Conservation (phyloP, 1,140 invertebrate species). For the Drosophila cardini region DNA sequence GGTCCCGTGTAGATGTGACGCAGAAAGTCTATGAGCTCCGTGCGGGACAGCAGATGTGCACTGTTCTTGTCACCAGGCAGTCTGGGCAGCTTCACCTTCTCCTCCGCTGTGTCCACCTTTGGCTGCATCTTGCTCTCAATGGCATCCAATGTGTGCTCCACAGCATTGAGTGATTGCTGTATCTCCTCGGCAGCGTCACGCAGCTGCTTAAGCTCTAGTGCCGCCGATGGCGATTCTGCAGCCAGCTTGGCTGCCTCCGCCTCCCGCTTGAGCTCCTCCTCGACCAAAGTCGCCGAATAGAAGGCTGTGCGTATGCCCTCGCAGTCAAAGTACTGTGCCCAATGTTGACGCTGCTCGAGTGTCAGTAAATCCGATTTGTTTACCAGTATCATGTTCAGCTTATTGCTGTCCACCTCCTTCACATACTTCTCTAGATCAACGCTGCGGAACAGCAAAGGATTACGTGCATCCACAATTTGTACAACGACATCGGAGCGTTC, state of each 20-base stretch:
- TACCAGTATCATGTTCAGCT: slow-evolving; percentile 94
- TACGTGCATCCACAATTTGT: slow-evolving; percentile 98
- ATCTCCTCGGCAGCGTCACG: slow-evolving; percentile 85
- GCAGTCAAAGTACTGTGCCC: slow-evolving; percentile 95
- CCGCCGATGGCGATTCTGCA: slow-evolving; percentile 46
- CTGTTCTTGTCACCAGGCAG: slow-evolving; percentile 83
- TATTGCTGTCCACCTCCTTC: slow-evolving; percentile 91
- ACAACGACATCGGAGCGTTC: slow-evolving; percentile 98
- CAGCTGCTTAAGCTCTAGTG: slow-evolving; percentile 66
- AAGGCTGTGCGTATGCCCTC: slow-evolving; percentile 90
- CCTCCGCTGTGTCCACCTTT: background rate
- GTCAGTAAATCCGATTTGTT: slow-evolving; percentile 99
- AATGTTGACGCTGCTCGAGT: slow-evolving; percentile 91
- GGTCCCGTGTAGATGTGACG: slow-evolving; percentile 87
- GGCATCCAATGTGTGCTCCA: slow-evolving; percentile 85
- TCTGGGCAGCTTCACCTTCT: slow-evolving; percentile 24
- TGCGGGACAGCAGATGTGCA: slow-evolving; percentile 86
- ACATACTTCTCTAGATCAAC: slow-evolving; percentile 98
- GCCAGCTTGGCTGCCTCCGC: slow-evolving; percentile 74
- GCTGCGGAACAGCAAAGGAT: slow-evolving; percentile 97
- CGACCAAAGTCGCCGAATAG: slow-evolving; percentile 91
- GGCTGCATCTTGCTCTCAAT: slow-evolving; percentile 81
- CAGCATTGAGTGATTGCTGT: slow-evolving; percentile 85
- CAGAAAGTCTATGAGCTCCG: slow-evolving; percentile 89
- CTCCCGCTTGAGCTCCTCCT: slow-evolving; percentile 86